Conservation (phyloP, 2,113 vertebrate species). For the Caranx melampygus region DNA sequence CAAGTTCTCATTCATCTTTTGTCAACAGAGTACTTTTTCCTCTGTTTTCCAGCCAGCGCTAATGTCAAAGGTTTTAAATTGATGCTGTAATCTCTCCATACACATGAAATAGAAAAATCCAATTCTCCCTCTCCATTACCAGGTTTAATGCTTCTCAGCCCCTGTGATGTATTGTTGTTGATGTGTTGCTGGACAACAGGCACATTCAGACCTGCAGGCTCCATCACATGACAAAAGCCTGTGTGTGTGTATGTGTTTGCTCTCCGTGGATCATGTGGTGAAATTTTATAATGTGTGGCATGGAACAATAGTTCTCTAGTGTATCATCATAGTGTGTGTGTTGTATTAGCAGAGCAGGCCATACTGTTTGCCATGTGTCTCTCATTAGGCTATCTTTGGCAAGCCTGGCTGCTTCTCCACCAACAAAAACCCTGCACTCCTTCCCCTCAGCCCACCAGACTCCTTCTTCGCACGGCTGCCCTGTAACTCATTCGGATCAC, state of each 20-base stretch:
- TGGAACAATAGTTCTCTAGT: conserved; percentile 57
- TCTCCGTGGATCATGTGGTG: conserved; percentile 26
- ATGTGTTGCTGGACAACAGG: conserved; percentile 1
- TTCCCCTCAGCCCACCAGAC: conserved; percentile 8
- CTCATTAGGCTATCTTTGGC: conserved; percentile 71
- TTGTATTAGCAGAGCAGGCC: conserved; percentile 41
- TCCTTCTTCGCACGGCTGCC: background rate
- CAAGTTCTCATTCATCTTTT: conserved; percentile 23
- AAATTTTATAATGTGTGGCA: conserved; percentile 22
- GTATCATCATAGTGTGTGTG: conserved; percentile 43
- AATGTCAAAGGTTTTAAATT: background rate
- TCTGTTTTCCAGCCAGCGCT: background rate
- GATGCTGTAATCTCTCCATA: background rate
- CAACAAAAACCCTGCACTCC: conserved; percentile 1
- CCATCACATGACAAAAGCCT: conserved; percentile 34
- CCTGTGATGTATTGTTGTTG: conserved; percentile 23
- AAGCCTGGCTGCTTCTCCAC: conserved; percentile 46
- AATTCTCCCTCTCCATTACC: background rate
- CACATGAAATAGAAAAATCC: conserved; percentile 1
- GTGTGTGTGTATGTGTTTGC: conserved; percentile 25
- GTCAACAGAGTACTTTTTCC: background rate
- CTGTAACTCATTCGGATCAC: conserved; percentile 9
- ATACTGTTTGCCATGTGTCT: conserved; percentile 69
- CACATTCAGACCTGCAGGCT: conserved; percentile 18
- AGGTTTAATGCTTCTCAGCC: conserved; percentile 2